Percentiles rank a stretch among this genome's conserved stretches.
These are phyloP conservation scores for Synergus itoensis DNA, from an alignment of 2,888 invertebrate species.

Conservation along the genomic window DNA sequence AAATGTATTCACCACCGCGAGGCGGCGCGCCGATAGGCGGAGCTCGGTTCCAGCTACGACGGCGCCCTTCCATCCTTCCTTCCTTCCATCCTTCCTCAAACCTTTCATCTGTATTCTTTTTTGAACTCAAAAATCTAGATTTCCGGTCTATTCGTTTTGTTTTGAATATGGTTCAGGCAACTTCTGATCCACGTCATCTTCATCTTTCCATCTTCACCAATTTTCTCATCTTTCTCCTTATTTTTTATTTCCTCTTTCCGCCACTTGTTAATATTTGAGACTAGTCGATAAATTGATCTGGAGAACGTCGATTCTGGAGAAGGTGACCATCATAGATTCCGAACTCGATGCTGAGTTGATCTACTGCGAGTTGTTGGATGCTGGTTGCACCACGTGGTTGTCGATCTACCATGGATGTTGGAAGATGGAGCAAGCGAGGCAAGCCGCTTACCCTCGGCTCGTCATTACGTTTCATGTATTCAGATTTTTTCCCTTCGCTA, in stretches of 20 bases:
- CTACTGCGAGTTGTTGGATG: not conserved
- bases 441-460: constrained; percentile 62
- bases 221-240: not conserved
- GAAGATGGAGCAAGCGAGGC: constrained; percentile 33
- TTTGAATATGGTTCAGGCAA: too few species aligned
- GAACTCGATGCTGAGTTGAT: constrained; percentile 6
- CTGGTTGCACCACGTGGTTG: constrained; percentile 24
- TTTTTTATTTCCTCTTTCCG: constrained; percentile 7
- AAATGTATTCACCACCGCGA: constrained; percentile 78
- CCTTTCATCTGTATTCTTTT: constrained; percentile 45
- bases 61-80: constrained; percentile 72
- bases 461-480: constrained; percentile 77
- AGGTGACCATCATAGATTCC: constrained; percentile 37
- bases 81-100: constrained; percentile 49
- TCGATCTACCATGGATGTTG: constrained; percentile 20
- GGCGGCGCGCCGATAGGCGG: constrained; percentile 77
- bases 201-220: not conserved
- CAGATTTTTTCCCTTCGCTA: constrained; percentile 73
- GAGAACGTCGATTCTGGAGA: constrained; percentile 9
- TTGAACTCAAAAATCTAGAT: not conserved
- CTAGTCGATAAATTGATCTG: constrained; percentile 31
- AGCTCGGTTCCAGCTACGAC: constrained; percentile 74
- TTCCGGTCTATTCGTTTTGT: not conserved
- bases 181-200: not conserved
- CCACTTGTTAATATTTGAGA: constrained; percentile 38